Evolutionary conservation across 2,797 vertebrate genomes (phyloP).

Genomic region (Rhinatrema bivittatum): DNA sequence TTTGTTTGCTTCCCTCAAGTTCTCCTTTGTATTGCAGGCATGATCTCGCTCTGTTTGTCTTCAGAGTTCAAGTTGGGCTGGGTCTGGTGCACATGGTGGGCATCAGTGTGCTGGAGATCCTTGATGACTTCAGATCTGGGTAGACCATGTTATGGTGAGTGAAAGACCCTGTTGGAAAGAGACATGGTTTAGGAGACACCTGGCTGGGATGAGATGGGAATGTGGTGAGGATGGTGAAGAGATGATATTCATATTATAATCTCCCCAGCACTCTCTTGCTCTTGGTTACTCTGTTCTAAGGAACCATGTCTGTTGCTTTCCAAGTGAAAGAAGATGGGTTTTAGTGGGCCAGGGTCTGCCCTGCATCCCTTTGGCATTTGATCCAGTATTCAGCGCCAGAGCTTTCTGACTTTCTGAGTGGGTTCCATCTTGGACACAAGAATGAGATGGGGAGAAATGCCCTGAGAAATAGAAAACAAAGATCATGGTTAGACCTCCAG

Average conservation of each 20-base stretch:
- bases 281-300: conserved; percentile 66
- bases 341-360: conserved; percentile 61
- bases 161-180: conserved; percentile 51
- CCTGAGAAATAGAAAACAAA: conserved; percentile 43
- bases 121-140: conserved; percentile 17
- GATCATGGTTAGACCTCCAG: too few relatives aligned
- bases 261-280: conserved; percentile 41
- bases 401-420: conserved; percentile 62
- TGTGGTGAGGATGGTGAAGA: conserved; percentile 9
- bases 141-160: conserved; percentile 51
- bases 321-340: conserved; percentile 68
- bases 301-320: conserved; percentile 76
- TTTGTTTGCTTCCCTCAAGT: too few relatives aligned
- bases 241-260: conserved; percentile 44
- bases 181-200: not conserved
- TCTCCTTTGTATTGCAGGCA: conserved; percentile 48
- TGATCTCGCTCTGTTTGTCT: not conserved
- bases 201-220: not conserved
- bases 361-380: too few relatives aligned
- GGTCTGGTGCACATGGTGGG: conserved; percentile 5
- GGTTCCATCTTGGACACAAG: conserved; percentile 69
- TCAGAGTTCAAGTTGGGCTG: not conserved
- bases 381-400: conserved; percentile 43
- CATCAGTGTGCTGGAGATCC: not conserved
- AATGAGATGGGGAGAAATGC: conserved; percentile 65